Base-by-base conservation (phyloP, 2,888 invertebrate genomes). In the Tupiocoris notatus region DNA sequence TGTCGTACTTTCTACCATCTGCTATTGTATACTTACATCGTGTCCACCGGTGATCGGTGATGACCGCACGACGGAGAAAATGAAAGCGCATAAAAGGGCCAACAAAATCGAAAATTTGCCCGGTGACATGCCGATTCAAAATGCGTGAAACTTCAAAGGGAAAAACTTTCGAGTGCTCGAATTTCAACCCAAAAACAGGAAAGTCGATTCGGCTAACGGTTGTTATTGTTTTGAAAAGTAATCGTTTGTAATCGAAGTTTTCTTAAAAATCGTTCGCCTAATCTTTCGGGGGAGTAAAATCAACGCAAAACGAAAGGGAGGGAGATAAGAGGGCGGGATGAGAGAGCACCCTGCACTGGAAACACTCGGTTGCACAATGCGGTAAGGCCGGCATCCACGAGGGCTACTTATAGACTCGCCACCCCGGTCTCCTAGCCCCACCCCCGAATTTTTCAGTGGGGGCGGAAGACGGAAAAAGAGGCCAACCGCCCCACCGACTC, bases 341-440 rank as follows among this genome's bases (percentile, higher is more conserved):
- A n/a, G n/a, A n/a, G n/a, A n/a, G 39, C 39, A 39, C 25, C 59
- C 70, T 20, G 25, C 70, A 70, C 70, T 70, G 70, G 70, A 59
- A 70, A 59, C 59, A 18, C 70, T 58, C 70, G 18, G 59, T 22
- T 12, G 39, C 39, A 62, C 73, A 73, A 73, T 73, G 73, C 39
- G 54, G 21, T 22, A 62, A 24, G 20, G 73, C 54, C 62, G 73
- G 23, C 21, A 25, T 25, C n/a, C n/a, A n/a, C n/a, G 21, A 22
- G 73, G 73, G 63, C 57, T 77, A 74, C 58, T 74, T 74, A 77
- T 74, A 74, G 77, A 74, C 67, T 61, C n/a, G 25, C 64, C 25
- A 66, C 59, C 59, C 66, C 74, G 56, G 9, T 17, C 56, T 20
- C 75, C 18, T 16, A 39, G 16, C 59, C 7, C 17, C 61, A 1